These are phyloP conservation scores for Orestias chungarensis DNA, from an alignment of 2,797 vertebrate genomes.

Conservation along the genomic window DNA sequence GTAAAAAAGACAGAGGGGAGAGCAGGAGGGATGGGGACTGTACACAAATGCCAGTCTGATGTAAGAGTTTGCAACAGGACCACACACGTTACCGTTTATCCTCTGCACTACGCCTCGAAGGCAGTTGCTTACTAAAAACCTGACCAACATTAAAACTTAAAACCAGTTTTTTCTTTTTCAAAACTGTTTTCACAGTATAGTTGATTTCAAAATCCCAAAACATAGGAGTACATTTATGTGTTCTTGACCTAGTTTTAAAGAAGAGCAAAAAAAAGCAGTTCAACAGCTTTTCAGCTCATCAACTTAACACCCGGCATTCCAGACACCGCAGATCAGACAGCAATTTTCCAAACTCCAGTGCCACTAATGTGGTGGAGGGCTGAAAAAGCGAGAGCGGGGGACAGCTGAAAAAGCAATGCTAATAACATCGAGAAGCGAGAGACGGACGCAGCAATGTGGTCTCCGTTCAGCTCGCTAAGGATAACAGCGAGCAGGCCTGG, in stretches of 20 bases:
- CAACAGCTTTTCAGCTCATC: conserved; percentile 60
- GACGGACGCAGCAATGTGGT: conserved; percentile 61
- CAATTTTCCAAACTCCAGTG: conserved; percentile 64
- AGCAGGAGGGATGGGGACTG: conserved; percentile 71
- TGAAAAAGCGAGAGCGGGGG: conserved; percentile 12
- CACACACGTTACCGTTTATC: conserved; percentile 62
- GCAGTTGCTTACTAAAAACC: too few species aligned
- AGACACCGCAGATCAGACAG: conserved; percentile 76
- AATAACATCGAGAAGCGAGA: conserved; percentile 75
- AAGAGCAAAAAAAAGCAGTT: conserved; percentile 16
- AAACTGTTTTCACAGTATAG: too few species aligned
- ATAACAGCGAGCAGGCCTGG: conserved; percentile 71
- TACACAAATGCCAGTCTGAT: conserved; percentile 76
- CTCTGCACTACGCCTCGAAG: conserved; percentile 24
- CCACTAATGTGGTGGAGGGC: conserved; percentile 58
- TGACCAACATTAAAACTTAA: too few species aligned
- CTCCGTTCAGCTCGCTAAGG: conserved; percentile 67
- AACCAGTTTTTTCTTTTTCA: too few species aligned
- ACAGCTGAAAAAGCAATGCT: conserved; percentile 81
- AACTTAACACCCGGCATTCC: conserved; percentile 51
- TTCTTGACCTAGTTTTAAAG: conserved; percentile 48
- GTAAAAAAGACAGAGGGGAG: conserved; percentile 73
- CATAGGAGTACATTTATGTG: conserved; percentile 14
- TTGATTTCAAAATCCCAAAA: conserved; percentile 1
- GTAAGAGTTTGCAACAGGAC: conserved; percentile 79